phyloP scores from a whole-genome alignment of 2,113 vertebrate genomes.

The Tympanuchus pallidicinctus region DNA sequence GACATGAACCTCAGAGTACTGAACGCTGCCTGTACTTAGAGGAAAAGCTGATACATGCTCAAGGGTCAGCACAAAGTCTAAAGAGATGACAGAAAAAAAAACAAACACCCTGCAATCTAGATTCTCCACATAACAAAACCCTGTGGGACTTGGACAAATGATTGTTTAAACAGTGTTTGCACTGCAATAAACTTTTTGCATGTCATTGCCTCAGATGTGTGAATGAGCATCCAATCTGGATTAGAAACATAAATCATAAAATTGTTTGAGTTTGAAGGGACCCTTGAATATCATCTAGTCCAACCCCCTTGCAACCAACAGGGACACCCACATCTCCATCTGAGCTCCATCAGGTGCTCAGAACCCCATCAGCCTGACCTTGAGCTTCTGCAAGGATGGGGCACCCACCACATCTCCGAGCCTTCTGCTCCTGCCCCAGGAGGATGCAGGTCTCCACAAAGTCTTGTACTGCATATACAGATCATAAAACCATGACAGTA shows the following conservation, averaged over 20 bases:
- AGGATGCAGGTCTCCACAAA: neutral
- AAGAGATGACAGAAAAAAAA: neutral
- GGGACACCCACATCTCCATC: no score
- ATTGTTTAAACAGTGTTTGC: neutral
- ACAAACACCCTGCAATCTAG: neutral
- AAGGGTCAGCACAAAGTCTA: neutral
- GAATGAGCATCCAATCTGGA: neutral
- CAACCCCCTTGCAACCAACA: no score
- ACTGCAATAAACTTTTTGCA: neutral
- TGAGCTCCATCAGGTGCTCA: no score
- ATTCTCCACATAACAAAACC: neutral
- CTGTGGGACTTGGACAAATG: neutral
- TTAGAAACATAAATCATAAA: neutral
- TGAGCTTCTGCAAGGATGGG: no score
- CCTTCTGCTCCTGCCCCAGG: neutral
- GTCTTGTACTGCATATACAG: accelerated
- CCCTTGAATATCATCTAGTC: no score
- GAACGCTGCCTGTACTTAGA: neutral
- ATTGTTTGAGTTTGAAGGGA: no score
- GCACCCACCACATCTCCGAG: no score
- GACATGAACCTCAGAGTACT: neutral
- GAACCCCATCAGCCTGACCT: no score
- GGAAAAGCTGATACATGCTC: neutral
- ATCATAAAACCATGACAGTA: neutral
- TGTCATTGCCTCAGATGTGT: neutral